Conservation (phyloP, 2,888 invertebrate species). For the Luperina nickerlii region DNA sequence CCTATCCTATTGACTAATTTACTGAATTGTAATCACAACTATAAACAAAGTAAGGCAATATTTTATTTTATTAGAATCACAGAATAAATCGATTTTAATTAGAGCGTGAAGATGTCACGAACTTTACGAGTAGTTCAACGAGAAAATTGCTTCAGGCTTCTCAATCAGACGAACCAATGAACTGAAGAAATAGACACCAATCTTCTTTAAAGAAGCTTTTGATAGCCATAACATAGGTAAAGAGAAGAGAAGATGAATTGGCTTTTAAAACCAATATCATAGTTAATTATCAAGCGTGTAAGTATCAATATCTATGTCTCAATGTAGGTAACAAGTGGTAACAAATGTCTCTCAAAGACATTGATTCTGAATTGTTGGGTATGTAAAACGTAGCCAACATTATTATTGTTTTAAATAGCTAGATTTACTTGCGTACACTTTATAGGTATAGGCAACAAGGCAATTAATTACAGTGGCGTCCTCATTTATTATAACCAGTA, state of each 20-base stretch:
- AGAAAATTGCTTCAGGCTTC: slow-evolving; percentile 46
- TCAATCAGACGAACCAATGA: slow-evolving; percentile 40
- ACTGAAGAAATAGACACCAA: slow-evolving; percentile 26
- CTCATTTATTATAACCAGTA: slow-evolving; percentile 51
- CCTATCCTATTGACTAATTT: not conserved
- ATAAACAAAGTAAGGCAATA: not conserved
- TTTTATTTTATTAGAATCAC: slow-evolving; percentile 7
- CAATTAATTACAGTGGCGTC: slow-evolving; percentile 50
- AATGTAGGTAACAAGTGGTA: slow-evolving; percentile 17
- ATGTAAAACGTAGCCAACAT: slow-evolving; percentile 1
- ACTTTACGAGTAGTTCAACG: slow-evolving; percentile 26
- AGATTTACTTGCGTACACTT: slow-evolving; percentile 10
- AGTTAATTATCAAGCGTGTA: not conserved
- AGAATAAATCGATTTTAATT: slow-evolving; percentile 37
- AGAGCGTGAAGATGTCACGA: slow-evolving; percentile 47
- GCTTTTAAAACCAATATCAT: not conserved
- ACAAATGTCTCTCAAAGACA: slow-evolving; percentile 1
- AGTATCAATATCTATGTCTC: not conserved
- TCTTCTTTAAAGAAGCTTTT: slow-evolving; percentile 24
- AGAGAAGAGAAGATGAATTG: not conserved
- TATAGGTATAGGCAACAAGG: slow-evolving; percentile 25
- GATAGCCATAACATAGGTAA: slow-evolving; percentile 7
- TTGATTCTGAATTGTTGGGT: slow-evolving; percentile 22
- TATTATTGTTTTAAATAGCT: slow-evolving; percentile 38
- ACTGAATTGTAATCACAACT: slow-evolving; percentile 3